phyloP scores from a whole-genome alignment of 2,888 invertebrate species.

The Limulus polyphemus region DNA sequence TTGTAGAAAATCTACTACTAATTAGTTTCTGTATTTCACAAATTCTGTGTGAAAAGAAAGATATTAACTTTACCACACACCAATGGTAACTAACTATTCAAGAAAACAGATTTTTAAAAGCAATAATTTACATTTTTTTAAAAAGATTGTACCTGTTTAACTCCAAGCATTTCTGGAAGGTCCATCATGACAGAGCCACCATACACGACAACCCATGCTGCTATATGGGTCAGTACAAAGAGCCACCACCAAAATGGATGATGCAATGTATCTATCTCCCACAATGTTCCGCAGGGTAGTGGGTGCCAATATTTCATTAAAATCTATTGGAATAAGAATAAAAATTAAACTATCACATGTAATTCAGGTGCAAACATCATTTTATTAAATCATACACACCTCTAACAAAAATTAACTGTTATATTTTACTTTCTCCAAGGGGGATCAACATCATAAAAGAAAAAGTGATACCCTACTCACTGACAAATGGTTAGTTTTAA shows the following conservation, averaged over 20 bases:
- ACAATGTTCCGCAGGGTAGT: slow-evolving; percentile 4
- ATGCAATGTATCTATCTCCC: slow-evolving; percentile 8
- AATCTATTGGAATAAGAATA: slow-evolving; percentile 1
- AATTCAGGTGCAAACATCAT: too few species aligned
- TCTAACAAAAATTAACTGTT: too few species aligned
- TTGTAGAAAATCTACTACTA: too few species aligned
- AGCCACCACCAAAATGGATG: slow-evolving; percentile 10
- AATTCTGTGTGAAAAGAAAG: not conserved
- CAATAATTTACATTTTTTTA: not conserved
- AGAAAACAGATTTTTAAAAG: not conserved
- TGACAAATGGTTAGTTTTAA: too few species aligned
- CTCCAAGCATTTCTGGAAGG: slow-evolving; percentile 14
- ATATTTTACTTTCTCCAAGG: too few species aligned
- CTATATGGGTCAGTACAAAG: slow-evolving; percentile 9
- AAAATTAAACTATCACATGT: too few species aligned
- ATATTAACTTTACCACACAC: not conserved
- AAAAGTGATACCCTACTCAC: too few species aligned
- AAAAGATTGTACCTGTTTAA: slow-evolving; percentile 21
- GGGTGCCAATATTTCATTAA: slow-evolving; percentile 16
- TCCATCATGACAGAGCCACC: slow-evolving; percentile 16
- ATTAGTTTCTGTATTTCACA: not conserved
- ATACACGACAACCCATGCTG: slow-evolving; percentile 14
- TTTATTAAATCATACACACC: too few species aligned
- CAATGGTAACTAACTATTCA: not conserved
- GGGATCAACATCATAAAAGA: too few species aligned